Conservation (phyloP, 2,888 invertebrate genomes). For the Lasioglossum figueresi region DNA sequence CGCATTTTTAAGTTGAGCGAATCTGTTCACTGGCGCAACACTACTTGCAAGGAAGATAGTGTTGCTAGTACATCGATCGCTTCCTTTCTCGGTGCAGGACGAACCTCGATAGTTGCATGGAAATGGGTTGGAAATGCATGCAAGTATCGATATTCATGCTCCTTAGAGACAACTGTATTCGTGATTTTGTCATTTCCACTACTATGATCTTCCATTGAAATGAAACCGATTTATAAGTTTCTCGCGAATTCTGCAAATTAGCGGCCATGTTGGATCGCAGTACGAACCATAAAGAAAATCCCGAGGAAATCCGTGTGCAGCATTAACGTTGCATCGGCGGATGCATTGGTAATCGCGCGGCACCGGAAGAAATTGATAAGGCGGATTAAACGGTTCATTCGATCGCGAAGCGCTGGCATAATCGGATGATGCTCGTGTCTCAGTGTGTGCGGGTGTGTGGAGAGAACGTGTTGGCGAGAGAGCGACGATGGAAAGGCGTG, state of each 20-base stretch:
- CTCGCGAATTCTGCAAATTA: not conserved
- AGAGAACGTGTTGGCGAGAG: not conserved
- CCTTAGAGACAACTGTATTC: too few species aligned
- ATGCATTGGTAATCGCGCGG: not conserved
- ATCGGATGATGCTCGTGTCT: constrained; percentile 3
- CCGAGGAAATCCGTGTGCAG: not conserved
- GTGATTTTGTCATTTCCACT: not conserved
- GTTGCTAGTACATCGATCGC: not conserved
- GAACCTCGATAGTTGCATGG: not conserved
- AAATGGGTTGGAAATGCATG: not conserved
- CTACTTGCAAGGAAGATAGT: too few species aligned
- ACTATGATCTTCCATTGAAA: not conserved
- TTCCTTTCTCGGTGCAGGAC: not conserved
- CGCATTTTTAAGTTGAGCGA: not conserved
- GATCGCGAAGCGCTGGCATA: not conserved
- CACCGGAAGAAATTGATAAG: constrained; percentile 7
- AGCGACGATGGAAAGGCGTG: not conserved
- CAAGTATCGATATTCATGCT: not conserved
- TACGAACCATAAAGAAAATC: not conserved
- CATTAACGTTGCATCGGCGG: not conserved
- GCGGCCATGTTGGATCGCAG: not conserved
- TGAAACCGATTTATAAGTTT: not conserved
- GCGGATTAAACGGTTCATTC: constrained; percentile 3
- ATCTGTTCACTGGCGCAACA: too few species aligned
- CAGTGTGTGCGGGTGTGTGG: not conserved